A percentile compares a stretch with the other conserved stretches of the same genome.
These are phyloP conservation scores for Caretta caretta DNA, from an alignment of 2,113 vertebrate genomes.

Conservation along the genomic window DNA sequence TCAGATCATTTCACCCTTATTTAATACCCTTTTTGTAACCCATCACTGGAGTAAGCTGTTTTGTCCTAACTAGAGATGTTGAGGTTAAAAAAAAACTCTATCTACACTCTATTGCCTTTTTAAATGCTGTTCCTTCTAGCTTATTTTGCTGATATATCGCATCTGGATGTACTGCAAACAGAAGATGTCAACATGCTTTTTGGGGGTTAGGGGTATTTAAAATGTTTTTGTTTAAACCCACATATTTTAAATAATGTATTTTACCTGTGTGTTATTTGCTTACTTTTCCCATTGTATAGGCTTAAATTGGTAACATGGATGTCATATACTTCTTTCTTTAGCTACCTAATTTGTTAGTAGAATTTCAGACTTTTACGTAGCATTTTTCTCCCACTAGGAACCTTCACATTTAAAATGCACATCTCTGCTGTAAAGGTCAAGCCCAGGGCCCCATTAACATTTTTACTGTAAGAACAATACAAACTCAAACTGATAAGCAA, in stretches of 20 bases:
- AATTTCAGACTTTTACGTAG: not conserved
- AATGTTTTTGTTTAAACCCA: not conserved
- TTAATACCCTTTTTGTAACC: not conserved
- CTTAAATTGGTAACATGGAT: not conserved
- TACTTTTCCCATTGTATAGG: not conserved
- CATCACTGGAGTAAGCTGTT: not conserved
- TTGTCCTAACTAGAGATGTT: not conserved
- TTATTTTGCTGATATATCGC: not conserved
- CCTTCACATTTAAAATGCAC: not conserved
- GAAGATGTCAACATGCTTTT: not conserved
- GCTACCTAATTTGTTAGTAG: not conserved
- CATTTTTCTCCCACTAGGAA: not conserved
- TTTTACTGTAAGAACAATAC: not conserved
- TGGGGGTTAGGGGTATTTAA: not conserved
- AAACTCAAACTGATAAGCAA: not conserved
- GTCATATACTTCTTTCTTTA: not conserved
- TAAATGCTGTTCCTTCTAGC: not conserved
- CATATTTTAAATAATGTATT: not conserved
- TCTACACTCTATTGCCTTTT: not conserved
- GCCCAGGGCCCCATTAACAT: not conserved
- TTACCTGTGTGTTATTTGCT: not conserved
- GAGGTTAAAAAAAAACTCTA: not conserved
- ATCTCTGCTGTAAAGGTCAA: not conserved
- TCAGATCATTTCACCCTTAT: constrained; percentile 50
- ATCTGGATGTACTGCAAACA: not conserved